Percentiles rank a stretch among this genome's conserved stretches.
These are phyloP conservation scores for Platorchestia sp. DNA, from an alignment of 1,140 invertebrate species.

Conservation along the genomic window DNA sequence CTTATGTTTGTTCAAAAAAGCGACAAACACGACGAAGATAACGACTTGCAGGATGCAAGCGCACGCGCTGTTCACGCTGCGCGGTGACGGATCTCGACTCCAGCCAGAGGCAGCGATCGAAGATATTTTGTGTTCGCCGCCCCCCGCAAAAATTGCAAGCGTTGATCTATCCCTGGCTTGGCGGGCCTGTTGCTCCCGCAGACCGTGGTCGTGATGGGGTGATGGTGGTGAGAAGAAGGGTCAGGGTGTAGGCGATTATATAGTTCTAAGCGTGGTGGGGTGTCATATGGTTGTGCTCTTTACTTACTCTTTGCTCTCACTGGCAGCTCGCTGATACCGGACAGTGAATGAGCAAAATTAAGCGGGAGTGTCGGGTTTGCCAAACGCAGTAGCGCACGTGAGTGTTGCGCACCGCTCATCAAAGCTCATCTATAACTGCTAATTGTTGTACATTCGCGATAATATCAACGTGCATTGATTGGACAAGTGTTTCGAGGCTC, in stretches of 20 bases:
- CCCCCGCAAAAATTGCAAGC: neutral
- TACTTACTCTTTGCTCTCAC: conserved; percentile 21
- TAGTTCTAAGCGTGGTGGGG: conserved; percentile 21
- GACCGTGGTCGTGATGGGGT: neutral
- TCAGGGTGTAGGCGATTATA: conserved; percentile 31
- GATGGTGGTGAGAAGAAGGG: conserved; percentile 31
- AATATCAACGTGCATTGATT: neutral
- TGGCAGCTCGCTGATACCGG: neutral
- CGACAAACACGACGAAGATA: neutral
- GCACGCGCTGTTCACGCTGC: neutral
- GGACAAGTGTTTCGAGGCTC: neutral
- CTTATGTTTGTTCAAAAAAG: neutral
- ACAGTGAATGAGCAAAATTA: conserved; percentile 8
- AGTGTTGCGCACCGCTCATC: neutral
- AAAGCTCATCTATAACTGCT: neutral
- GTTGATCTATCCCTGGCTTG: neutral
- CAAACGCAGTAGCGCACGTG: neutral
- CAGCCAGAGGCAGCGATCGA: neutral
- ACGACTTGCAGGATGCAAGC: neutral
- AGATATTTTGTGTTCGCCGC: neutral
- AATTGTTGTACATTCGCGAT: neutral
- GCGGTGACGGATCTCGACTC: neutral
- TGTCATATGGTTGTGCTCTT: conserved; percentile 44
- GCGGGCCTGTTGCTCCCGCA: neutral
- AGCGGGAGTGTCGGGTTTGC: conserved; percentile 5